These are phyloP conservation scores for Scylla paramamosain DNA, from an alignment of 1,140 invertebrate species.

Conservation along the genomic window DNA sequence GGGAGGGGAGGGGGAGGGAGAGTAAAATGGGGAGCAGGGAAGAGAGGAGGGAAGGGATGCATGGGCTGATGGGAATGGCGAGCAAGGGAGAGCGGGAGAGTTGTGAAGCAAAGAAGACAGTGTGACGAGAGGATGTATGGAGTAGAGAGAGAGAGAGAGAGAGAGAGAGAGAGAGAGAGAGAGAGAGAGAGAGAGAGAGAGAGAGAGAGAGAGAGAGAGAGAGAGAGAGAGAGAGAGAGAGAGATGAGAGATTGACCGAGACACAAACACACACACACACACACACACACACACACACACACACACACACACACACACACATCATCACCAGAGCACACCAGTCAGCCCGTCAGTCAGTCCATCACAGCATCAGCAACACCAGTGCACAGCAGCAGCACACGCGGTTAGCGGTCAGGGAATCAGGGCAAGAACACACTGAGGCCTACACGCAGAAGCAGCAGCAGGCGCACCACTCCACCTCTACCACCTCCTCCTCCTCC, in stretches of 20 bases:
- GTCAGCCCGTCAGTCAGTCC: too few species aligned
- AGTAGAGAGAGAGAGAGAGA: not conserved
- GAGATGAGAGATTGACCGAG: too few species aligned
- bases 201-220: constrained; percentile 28
- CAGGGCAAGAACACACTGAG: not conserved
- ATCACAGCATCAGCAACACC: not conserved
- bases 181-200: constrained; percentile 43
- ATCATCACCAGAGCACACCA: not conserved
- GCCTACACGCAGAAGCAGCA: not conserved
- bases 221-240: not conserved
- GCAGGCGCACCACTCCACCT: not conserved
- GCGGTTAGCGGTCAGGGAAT: not conserved
- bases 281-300: constrained; percentile 16
- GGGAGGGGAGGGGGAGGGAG: not conserved
- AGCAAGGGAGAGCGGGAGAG: not conserved
- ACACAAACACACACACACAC: constrained; percentile 13
- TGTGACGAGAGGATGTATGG: not conserved
- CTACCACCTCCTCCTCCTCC: not conserved
- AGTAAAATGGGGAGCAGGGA: not conserved
- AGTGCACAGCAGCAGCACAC: not conserved
- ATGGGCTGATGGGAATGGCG: not conserved
- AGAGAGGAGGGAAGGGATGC: constrained; percentile 12
- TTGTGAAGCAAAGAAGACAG: not conserved
- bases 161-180: not conserved
- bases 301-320: not conserved